Evolutionary conservation across 23 tunicate species (phyloP).

Genomic region (Phallusia fumigata): DNA sequence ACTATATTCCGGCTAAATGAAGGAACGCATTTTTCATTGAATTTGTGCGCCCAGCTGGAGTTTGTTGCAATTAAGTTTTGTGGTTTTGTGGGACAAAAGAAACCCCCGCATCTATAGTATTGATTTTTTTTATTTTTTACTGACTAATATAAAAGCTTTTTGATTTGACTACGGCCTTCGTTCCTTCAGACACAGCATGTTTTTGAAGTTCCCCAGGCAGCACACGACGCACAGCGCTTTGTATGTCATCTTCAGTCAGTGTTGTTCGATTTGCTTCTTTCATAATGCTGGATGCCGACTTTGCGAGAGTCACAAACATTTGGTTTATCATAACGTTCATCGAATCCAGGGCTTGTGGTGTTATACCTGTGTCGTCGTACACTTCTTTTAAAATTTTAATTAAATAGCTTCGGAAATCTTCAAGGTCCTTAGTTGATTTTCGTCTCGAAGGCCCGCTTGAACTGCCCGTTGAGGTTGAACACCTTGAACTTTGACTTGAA

Average conservation of each 20-base stretch:
- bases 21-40: no score
- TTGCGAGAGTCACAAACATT: constrained; percentile 52
- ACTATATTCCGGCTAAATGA: no score
- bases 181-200: constrained; percentile 91
- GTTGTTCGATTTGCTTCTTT: constrained; percentile 53
- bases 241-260: constrained; percentile 78
- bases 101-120: no score
- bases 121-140: background rate
- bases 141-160: constrained; percentile 52
- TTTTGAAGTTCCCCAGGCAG: constrained; percentile 87
- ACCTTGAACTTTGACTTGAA: constrained; percentile 7
- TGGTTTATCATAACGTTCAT: constrained; percentile 73
- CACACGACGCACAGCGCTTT: constrained; percentile 63
- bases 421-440: constrained; percentile 16
- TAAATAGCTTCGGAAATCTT: constrained; percentile 67
- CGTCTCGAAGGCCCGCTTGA: background rate
- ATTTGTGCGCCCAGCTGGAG: no score
- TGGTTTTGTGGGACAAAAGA: no score
- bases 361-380: constrained; percentile 82
- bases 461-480: background rate
- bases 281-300: constrained; percentile 63
- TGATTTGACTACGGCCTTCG: constrained; percentile 87
- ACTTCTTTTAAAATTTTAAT: constrained; percentile 74
- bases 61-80: no score
- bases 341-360: constrained; percentile 75